These are phyloP conservation scores for Stomatorhinus ivindoensis DNA, from an alignment of 2,113 vertebrate genomes.

Conservation along the genomic window DNA sequence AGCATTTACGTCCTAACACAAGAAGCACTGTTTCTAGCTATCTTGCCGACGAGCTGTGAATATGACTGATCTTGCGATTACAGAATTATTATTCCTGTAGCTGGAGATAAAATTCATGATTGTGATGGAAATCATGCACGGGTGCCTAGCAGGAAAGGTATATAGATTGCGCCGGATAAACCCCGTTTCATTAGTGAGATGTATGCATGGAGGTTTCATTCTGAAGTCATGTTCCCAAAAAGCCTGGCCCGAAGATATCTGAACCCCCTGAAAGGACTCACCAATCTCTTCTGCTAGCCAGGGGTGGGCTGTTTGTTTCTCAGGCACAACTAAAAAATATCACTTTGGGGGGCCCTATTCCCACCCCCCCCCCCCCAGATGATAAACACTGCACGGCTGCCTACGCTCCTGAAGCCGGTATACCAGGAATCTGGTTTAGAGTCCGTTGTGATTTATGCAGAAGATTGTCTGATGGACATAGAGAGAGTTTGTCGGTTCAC, in stretches of 20 bases:
- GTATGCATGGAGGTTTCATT: not conserved
- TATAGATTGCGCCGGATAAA: not conserved
- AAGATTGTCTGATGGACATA: not conserved
- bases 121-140: not conserved
- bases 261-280: not conserved
- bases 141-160: not conserved
- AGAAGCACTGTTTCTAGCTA: not conserved
- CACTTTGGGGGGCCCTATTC: not conserved
- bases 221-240: not conserved
- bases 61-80: not conserved
- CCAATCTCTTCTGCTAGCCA: not conserved
- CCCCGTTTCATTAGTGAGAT: not conserved
- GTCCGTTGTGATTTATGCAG: not conserved
- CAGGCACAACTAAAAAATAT: not conserved
- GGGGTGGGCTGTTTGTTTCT: not conserved
- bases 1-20: not conserved
- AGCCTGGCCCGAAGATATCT: not conserved
- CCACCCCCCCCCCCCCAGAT: not conserved
- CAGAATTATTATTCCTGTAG: not conserved
- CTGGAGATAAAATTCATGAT: not conserved
- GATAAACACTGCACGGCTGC: not conserved
- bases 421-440: not conserved
- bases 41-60: not conserved
- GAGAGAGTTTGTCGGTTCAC: not conserved
- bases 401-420: not conserved